Evolutionary conservation across 2,888 invertebrate genomes (phyloP), one percentile per base, ranked within the genome.

Genomic region (Caradrina kadenii): DNA sequence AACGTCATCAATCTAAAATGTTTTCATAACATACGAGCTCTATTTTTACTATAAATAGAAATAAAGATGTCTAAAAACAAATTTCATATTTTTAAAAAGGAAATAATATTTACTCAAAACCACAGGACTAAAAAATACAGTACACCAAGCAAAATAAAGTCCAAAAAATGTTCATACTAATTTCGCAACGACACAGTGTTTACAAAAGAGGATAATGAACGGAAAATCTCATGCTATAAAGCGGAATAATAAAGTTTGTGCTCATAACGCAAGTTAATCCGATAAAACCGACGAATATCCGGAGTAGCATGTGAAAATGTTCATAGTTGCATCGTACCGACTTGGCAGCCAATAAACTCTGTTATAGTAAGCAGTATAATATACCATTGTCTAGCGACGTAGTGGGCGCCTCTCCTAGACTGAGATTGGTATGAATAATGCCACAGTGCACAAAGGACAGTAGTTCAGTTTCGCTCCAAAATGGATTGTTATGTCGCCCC

Each of bases 281-380:
- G 61, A 70, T 80, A 64, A 68, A 74, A 65, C 58, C 56, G 13
- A 45, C 60, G 63, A 74, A 73, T 61, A 70, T 76, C 63, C 67
- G 39, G 39, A 69, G 68, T 52, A 64, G 59, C 65, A 73, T 78
- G 59, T 72, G 70, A 71, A 71, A 67, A 74, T 69, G 67, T 63
- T 55, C 54, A 22, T 60, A 71, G 69, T 78, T 74, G 73, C 72
- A 74, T 75, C 75, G 75, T 67, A 79, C 76, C 70, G 72, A 84
- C 84, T 84, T 86, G 82, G 80, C 85, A 83, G 79, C 79, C 82
- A 88, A 87, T 88, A 91, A 86, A 86, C 81, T 76, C 39, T 65
- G 71, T 71, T 69, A 70, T 69, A 81, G 71, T 73, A 73, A 80
- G 63, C 63, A 67, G 63, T 74, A 74, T 76, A 65, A 84, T 84